A percentile compares a stretch with the other conserved stretches of the same genome.
Conservation (phyloP, 2,113 vertebrate genomes). For the Scolopax mira region DNA sequence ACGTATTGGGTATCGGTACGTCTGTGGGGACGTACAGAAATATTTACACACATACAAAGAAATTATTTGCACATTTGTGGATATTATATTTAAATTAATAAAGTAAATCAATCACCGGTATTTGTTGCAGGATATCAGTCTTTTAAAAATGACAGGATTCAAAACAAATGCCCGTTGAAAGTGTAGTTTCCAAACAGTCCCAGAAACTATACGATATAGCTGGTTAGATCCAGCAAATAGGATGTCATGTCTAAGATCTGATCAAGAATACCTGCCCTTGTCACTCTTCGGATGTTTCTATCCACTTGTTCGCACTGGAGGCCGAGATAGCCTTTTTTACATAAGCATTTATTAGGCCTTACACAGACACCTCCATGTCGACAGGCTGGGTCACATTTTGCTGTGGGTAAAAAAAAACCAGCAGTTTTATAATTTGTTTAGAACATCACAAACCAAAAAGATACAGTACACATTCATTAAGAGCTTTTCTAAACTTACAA, state of each 20-base stretch:
- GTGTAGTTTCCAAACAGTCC: slow-evolving; percentile 73
- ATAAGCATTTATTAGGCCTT: slow-evolving; percentile 94
- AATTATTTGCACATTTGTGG: slow-evolving; percentile 64
- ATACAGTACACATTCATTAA: background rate
- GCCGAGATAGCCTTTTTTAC: slow-evolving; percentile 90
- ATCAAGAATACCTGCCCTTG: slow-evolving; percentile 94
- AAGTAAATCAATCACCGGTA: slow-evolving; percentile 75
- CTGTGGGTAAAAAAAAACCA: slow-evolving; percentile 70
- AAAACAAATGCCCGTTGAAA: slow-evolving; percentile 81
- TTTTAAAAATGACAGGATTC: slow-evolving; percentile 74
- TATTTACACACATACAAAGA: slow-evolving; percentile 55
- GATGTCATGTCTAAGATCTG: slow-evolving; percentile 98
- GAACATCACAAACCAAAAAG: background rate
- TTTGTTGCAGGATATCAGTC: slow-evolving; percentile 76
- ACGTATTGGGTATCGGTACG: background rate
- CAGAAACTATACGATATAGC: slow-evolving; percentile 93
- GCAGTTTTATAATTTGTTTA: background rate
- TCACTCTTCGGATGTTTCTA: slow-evolving; percentile 86
- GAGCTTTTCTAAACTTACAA: background rate
- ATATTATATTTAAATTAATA: slow-evolving; percentile 77
- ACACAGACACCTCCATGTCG: slow-evolving; percentile 94
- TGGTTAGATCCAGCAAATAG: slow-evolving; percentile 96
- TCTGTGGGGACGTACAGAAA: slow-evolving; percentile 29
- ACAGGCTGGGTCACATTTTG: slow-evolving; percentile 93
- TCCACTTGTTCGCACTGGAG: slow-evolving; percentile 85